A percentile compares a stretch with the other conserved stretches of the same genome.
phyloP scores from a whole-genome alignment of 1,140 invertebrate genomes.

The Drosophila melanogaster region Release_6_plus_ISO1_MT NC_004354.4:16951501-16952000 shows the following conservation, averaged over 20 bases:
- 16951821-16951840: slow-evolving; percentile 59
- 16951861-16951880: slow-evolving; percentile 66
- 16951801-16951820: slow-evolving; percentile 51
- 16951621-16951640: slow-evolving; percentile 64
- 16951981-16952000: slow-evolving; percentile 53
- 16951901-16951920: slow-evolving; percentile 5
- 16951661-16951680: slow-evolving; percentile 50
- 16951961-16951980: slow-evolving; percentile 81
- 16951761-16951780: slow-evolving; percentile 40
- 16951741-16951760: slow-evolving; percentile 67
- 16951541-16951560: slow-evolving; percentile 39
- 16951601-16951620: slow-evolving; percentile 77
- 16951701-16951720: slow-evolving; percentile 73
- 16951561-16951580: slow-evolving; percentile 25
- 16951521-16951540: slow-evolving; percentile 61
- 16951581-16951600: slow-evolving; percentile 45
- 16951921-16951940: slow-evolving; percentile 72
- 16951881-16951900: neutral
- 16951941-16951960: slow-evolving; percentile 80
- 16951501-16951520: slow-evolving; percentile 57
- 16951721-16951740: slow-evolving; percentile 66
- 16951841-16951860: slow-evolving; percentile 81
- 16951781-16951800: slow-evolving; percentile 66
- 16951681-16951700: slow-evolving; percentile 72
- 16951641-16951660: slow-evolving; percentile 39